Evolutionary conservation across 1,140 invertebrate species (phyloP).

Genomic region (Drosophila nikananu): DNA sequence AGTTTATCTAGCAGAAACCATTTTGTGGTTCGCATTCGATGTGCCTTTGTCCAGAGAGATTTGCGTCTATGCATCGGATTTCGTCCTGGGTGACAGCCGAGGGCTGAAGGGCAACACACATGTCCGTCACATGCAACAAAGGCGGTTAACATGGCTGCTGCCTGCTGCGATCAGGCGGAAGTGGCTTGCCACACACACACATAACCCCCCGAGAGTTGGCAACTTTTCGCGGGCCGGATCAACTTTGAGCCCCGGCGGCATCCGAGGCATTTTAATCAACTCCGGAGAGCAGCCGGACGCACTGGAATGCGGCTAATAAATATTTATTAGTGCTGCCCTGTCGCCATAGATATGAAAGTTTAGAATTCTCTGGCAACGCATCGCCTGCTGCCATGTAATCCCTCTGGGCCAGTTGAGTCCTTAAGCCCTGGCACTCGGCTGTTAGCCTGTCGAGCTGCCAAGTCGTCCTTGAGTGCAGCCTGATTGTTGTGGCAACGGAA

Average conservation of each 20-base stretch:
- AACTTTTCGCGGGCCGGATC: constrained; percentile 40
- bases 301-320: constrained; percentile 70
- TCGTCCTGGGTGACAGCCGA: constrained; percentile 20
- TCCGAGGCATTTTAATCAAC: constrained; percentile 73
- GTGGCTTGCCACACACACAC: constrained; percentile 15
- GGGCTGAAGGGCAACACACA: constrained; percentile 20
- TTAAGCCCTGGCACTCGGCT: constrained; percentile 58
- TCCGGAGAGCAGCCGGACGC: constrained; percentile 30
- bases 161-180: constrained; percentile 62
- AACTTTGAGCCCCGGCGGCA: constrained; percentile 51
- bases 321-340: constrained; percentile 63
- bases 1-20: neutral
- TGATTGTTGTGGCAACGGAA: constrained; percentile 21
- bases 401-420: constrained; percentile 43
- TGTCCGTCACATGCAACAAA: constrained; percentile 36
- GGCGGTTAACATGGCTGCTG: constrained; percentile 15
- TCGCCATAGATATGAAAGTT: constrained; percentile 44
- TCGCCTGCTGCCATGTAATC: constrained; percentile 10
- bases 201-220: constrained; percentile 20
- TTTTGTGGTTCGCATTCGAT: constrained; percentile 1
- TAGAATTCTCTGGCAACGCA: constrained; percentile 24
- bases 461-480: constrained; percentile 65
- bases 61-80: constrained; percentile 1
- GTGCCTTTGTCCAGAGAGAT: neutral
- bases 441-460: constrained; percentile 49